Evolutionary conservation across 2,888 invertebrate species (phyloP).

Genomic region (Frankliniella fusca): DNA sequence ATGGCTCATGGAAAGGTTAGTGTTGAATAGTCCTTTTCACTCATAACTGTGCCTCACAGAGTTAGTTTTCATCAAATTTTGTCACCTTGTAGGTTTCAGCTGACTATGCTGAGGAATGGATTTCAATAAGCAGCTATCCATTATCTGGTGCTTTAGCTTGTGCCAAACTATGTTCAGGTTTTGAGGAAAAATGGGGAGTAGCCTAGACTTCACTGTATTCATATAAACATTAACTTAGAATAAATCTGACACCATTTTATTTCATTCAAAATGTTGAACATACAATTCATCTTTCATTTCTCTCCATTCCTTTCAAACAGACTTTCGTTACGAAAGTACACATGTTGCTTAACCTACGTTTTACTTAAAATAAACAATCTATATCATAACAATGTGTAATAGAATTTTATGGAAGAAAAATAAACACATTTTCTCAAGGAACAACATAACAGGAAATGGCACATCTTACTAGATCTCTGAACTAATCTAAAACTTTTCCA

Average conservation of each 20-base stretch:
- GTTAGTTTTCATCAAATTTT: conserved; percentile 8
- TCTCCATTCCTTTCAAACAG: neutral
- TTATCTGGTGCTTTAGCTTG: conserved; percentile 95
- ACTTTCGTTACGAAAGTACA: neutral
- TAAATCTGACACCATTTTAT: too few relatives aligned
- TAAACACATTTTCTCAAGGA: too few relatives aligned
- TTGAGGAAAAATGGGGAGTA: conserved; percentile 90
- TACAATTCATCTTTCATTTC: neutral
- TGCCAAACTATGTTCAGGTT: conserved; percentile 88
- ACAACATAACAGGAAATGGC: too few relatives aligned
- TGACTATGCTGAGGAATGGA: conserved; percentile 85
- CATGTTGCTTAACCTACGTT: neutral
- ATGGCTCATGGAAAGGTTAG: conserved; percentile 94
- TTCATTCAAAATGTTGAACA: neutral
- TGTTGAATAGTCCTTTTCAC: conserved; percentile 42
- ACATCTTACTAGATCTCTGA: too few relatives aligned
- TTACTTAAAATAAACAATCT: neutral
- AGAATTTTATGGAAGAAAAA: too few relatives aligned
- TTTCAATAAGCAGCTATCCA: conserved; percentile 94
- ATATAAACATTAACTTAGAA: too few relatives aligned
- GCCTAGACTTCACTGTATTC: conserved; percentile 46
- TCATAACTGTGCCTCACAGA: neutral
- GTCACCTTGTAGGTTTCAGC: conserved; percentile 52
- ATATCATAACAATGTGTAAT: too few relatives aligned
- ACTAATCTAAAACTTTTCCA: too few relatives aligned